Evolutionary conservation across 2,113 vertebrate genomes (phyloP).

Genomic region (Cinclus cinclus): DNA sequence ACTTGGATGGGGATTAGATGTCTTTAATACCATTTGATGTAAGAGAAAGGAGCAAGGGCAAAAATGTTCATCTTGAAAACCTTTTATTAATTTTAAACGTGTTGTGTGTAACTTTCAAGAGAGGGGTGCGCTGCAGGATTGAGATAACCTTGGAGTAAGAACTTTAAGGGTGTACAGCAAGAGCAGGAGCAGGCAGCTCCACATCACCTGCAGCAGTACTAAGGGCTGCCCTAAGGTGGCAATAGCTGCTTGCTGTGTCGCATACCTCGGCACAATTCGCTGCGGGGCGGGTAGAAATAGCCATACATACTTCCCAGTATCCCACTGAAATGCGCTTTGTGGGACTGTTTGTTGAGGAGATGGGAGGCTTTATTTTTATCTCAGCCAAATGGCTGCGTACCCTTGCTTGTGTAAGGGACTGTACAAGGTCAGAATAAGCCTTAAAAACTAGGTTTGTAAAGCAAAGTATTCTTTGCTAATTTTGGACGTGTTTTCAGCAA

Average conservation of each 20-base stretch:
- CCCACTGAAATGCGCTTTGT: background rate
- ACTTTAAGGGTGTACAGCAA: rapidly evolving
- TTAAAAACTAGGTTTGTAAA: background rate
- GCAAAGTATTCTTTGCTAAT: background rate
- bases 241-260: background rate
- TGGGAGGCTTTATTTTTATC: constrained; percentile 9
- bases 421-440: background rate
- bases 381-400: background rate
- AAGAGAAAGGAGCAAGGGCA: background rate
- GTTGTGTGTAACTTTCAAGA: rapidly evolving
- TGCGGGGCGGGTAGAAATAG: background rate
- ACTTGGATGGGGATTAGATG: background rate
- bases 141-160: background rate
- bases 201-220: background rate
- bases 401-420: background rate
- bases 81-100: background rate
- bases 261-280: background rate
- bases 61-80: background rate
- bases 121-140: background rate
- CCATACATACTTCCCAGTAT: background rate
- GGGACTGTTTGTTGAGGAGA: background rate
- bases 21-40: background rate
- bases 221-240: constrained; percentile 17
- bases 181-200: background rate
- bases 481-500: background rate